A percentile compares a stretch with the other conserved stretches of the same genome.
Evolutionary conservation across 2,888 invertebrate genomes (phyloP).

Genomic region (Phytoseiulus persimilis): DNA sequence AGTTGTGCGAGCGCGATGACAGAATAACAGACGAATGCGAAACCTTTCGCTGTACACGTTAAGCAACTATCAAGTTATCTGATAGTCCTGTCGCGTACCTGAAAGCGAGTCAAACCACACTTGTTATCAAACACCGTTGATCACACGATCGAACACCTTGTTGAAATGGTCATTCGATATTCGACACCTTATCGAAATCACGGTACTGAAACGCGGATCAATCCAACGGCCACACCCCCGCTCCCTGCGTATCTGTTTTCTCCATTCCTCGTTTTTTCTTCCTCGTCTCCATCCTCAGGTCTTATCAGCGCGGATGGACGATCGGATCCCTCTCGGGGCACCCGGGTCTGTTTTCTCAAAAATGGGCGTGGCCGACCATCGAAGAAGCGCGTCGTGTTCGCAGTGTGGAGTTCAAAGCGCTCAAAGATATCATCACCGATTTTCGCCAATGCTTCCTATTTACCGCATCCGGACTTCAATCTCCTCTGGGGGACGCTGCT

Average conservation of each 20-base stretch:
- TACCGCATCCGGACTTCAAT: too few relatives aligned
- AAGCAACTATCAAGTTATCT: not conserved
- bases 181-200: not conserved
- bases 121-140: not conserved
- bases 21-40: not conserved
- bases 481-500: too few relatives aligned
- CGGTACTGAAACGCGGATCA: not conserved
- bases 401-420: not conserved
- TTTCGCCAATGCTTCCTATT: too few relatives aligned
- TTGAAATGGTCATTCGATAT: not conserved
- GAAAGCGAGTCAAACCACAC: not conserved
- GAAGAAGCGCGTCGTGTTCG: not conserved
- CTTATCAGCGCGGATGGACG: not conserved
- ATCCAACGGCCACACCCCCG: not conserved
- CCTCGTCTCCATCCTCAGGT: not conserved
- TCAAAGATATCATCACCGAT: too few relatives aligned
- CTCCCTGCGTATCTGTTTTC: not conserved
- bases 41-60: not conserved
- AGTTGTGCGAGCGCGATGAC: not conserved
- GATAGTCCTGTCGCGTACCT: not conserved
- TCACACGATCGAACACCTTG: not conserved
- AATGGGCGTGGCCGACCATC: not conserved
- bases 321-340: not conserved
- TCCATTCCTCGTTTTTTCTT: not conserved
- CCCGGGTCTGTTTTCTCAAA: not conserved